Conservation (phyloP, 2,113 vertebrate species). For the Cryptomyrus ogoouensis region DNA sequence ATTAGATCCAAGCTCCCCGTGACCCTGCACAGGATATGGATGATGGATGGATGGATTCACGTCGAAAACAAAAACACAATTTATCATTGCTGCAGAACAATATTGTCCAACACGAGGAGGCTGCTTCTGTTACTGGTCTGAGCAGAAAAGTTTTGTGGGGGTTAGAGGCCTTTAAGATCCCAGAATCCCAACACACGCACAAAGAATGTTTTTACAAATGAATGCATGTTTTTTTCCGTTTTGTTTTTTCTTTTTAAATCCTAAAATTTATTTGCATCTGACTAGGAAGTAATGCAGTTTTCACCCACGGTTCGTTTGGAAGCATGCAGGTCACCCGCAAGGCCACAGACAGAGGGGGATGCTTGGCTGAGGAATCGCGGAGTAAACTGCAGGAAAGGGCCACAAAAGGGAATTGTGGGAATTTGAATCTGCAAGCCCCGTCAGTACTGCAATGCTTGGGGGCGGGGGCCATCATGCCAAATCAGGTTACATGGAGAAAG, state of each 20-base stretch:
- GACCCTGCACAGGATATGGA: neutral
- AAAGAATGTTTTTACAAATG: neutral
- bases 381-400: neutral
- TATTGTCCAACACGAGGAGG: neutral
- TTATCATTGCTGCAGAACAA: neutral
- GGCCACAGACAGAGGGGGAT: neutral
- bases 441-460: neutral
- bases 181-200: neutral
- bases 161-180: neutral
- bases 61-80: slow-evolving; percentile 1
- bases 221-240: neutral
- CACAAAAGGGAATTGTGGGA: neutral
- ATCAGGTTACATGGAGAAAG: neutral
- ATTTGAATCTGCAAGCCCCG: neutral
- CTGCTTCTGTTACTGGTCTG: neutral
- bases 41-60: neutral
- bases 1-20: neutral
- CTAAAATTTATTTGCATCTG: neutral
- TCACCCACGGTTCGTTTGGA: neutral
- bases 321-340: neutral
- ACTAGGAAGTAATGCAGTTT: neutral
- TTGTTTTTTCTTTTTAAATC: neutral
- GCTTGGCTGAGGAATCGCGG: neutral
- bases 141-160: neutral
- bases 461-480: neutral